A percentile compares a stretch with the other conserved stretches of the same genome.
Evolutionary conservation across 2,888 invertebrate species (phyloP).

Genomic region (Drosophila atripex): DNA sequence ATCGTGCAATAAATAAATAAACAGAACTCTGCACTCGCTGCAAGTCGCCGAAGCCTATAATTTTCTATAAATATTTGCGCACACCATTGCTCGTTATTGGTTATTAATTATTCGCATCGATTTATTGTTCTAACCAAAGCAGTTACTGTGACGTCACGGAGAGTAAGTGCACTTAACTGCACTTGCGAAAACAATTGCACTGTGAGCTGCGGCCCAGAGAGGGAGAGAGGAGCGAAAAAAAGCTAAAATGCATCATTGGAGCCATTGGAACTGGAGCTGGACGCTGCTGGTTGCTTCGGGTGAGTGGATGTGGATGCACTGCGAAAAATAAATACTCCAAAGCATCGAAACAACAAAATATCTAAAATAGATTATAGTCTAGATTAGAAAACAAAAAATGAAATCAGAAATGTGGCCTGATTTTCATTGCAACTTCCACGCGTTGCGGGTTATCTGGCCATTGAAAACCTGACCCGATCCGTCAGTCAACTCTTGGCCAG

Average conservation of each 20-base stretch:
- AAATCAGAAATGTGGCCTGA: constrained; percentile 19
- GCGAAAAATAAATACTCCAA: too few species aligned
- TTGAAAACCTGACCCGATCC: constrained; percentile 23
- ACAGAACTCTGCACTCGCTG: background rate
- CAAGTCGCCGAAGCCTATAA: constrained; percentile 18
- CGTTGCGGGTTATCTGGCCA: constrained; percentile 3
- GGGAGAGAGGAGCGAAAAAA: background rate
- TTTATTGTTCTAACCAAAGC: constrained; percentile 23
- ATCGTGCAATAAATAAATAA: constrained; percentile 21
- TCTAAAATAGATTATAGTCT: too few species aligned
- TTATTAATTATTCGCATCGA: constrained; percentile 5
- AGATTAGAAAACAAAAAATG: too few species aligned
- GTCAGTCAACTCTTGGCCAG: constrained; percentile 1
- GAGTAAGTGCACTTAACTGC: constrained; percentile 14
- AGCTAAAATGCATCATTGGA: constrained; percentile 53
- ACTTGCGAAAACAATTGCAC: constrained; percentile 10
- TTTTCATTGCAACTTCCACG: background rate
- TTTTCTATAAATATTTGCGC: constrained; percentile 21
- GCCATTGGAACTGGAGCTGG: constrained; percentile 47
- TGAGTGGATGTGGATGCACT: constrained; percentile 51
- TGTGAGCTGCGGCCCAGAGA: constrained; percentile 7
- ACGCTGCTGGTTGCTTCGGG: constrained; percentile 54
- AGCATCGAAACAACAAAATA: background rate
- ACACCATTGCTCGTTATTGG: constrained; percentile 6
- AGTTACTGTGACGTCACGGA: constrained; percentile 10